These are phyloP conservation scores for Drosophila micromelanica DNA, from an alignment of 1,140 invertebrate genomes.

Conservation along the genomic window DNA sequence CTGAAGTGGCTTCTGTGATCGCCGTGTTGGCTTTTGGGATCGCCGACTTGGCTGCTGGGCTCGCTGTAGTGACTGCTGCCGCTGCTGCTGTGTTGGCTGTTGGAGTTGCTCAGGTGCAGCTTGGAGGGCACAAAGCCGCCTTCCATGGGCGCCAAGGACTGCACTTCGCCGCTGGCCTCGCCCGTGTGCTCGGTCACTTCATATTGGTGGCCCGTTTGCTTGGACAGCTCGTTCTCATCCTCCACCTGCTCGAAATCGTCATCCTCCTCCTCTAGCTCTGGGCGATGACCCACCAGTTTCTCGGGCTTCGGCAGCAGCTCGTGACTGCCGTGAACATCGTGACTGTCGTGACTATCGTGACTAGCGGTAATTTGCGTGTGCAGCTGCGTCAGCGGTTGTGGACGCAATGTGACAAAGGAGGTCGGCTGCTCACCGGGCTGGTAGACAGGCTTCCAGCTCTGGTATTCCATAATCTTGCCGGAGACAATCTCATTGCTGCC, in stretches of 20 bases:
- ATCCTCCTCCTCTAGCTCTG: constrained; percentile 37
- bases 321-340: constrained; percentile 11
- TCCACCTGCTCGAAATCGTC: constrained; percentile 52
- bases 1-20: constrained; percentile 3
- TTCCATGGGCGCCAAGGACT: constrained; percentile 56
- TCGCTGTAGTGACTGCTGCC: background rate
- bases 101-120: constrained; percentile 18
- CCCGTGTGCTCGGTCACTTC: constrained; percentile 76
- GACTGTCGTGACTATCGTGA: background rate
- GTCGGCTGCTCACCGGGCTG: constrained; percentile 50
- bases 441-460: constrained; percentile 75
- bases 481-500: constrained; percentile 61
- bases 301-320: constrained; percentile 72
- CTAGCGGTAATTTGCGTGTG: constrained; percentile 66
- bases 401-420: constrained; percentile 55
- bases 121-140: constrained; percentile 69
- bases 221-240: constrained; percentile 51
- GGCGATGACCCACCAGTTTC: constrained; percentile 62
- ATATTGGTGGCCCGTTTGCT: constrained; percentile 59
- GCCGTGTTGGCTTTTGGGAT: background rate
- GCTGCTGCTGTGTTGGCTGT: background rate
- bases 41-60: constrained; percentile 7
- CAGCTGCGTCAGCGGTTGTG: constrained; percentile 58
- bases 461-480: constrained; percentile 71
- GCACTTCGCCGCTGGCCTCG: constrained; percentile 63